Conservation (phyloP, 2,113 vertebrate species). For the Gobiocypris rarus region DNA sequence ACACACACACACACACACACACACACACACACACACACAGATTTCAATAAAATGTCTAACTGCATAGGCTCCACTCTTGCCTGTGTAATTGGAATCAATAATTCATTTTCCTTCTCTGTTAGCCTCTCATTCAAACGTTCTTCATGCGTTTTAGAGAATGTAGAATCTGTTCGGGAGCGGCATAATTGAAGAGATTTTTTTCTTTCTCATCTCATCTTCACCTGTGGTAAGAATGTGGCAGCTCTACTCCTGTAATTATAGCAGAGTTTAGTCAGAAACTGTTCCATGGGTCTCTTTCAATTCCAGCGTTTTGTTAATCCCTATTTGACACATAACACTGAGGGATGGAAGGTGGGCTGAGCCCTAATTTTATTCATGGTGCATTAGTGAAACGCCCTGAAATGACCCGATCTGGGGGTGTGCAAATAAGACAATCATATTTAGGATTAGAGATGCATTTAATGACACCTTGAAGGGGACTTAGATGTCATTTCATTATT, state of each 20-base stretch:
- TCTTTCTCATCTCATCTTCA: constrained; percentile 13
- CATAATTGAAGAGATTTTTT: constrained; percentile 69
- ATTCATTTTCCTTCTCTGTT: constrained; percentile 77
- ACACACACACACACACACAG: no score
- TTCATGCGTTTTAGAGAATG: constrained; percentile 51
- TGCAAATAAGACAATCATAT: constrained; percentile 10
- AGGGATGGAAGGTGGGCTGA: constrained; percentile 14
- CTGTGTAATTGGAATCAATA: constrained; percentile 79
- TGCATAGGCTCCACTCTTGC: constrained; percentile 54
- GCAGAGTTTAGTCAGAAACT: constrained; percentile 16
- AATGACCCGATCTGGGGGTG: neutral
- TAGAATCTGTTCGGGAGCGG: constrained; percentile 66
- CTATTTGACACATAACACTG: constrained; percentile 8
- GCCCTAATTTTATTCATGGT: constrained; percentile 2
- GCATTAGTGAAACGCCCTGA: constrained; percentile 7
- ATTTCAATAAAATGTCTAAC: constrained; percentile 28
- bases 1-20: no score
- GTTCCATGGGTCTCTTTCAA: constrained; percentile 21
- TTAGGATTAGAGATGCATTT: neutral
- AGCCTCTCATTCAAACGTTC: constrained; percentile 72
- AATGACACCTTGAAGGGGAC: neutral
- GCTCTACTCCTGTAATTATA: constrained; percentile 27
- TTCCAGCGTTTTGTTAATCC: constrained; percentile 20
- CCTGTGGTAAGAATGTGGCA: constrained; percentile 13
- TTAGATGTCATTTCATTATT: neutral